Percentiles rank a stretch among this genome's conserved stretches.
These are phyloP conservation scores for Zygothrica quintamaculata DNA, from an alignment of 2,888 invertebrate genomes.

Conservation along the genomic window DNA sequence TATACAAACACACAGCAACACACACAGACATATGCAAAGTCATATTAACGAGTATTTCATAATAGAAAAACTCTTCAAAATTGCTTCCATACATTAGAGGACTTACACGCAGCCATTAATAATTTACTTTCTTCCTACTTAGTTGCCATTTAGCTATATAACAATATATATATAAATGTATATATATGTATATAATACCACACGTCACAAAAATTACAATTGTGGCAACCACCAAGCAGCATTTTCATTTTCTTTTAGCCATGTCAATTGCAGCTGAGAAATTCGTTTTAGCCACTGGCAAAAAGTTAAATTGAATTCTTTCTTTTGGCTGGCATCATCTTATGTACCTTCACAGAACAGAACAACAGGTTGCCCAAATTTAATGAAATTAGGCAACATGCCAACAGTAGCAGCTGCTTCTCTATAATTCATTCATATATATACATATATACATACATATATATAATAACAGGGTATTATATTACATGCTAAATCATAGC, in stretches of 20 bases:
- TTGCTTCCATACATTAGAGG: conserved; percentile 9
- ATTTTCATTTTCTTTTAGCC: neutral
- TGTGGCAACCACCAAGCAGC: conserved; percentile 20
- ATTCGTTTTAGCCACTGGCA: conserved; percentile 51
- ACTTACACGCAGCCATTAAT: conserved; percentile 39
- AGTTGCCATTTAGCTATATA: too few relatives aligned
- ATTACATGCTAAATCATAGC: too few relatives aligned
- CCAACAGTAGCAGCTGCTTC: conserved; percentile 26
- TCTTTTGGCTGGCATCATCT: conserved; percentile 35
- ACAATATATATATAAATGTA: too few relatives aligned
- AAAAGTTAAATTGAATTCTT: conserved; percentile 70
- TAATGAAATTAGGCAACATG: conserved; percentile 68
- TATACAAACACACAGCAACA: neutral
- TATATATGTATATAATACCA: too few relatives aligned
- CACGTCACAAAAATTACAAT: too few relatives aligned
- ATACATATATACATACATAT: too few relatives aligned
- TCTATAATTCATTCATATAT: conserved; percentile 9
- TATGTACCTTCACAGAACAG: conserved; percentile 28
- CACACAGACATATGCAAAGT: neutral
- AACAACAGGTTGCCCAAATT: conserved; percentile 72
- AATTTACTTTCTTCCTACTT: conserved; percentile 31
- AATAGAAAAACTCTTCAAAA: conserved; percentile 3
- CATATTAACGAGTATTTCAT: conserved; percentile 1
- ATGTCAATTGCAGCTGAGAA: conserved; percentile 61
- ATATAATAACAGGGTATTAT: conserved; percentile 50